These are phyloP conservation scores for Gulo gulo DNA, from an alignment of 2,113 vertebrate genomes.

Conservation along the genomic window DNA sequence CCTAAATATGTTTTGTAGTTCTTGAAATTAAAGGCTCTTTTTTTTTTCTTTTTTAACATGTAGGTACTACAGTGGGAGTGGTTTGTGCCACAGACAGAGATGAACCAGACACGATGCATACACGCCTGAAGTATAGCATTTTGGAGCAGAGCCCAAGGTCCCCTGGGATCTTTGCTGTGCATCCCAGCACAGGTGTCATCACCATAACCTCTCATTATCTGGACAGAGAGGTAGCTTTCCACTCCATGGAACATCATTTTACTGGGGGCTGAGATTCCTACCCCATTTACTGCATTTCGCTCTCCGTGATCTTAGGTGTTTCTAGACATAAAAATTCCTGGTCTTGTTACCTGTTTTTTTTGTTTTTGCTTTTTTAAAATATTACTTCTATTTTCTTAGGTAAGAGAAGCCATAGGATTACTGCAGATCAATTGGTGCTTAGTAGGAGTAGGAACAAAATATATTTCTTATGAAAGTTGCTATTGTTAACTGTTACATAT, in stretches of 20 bases:
- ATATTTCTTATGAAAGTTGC: background rate
- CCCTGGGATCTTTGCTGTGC: conserved; percentile 79
- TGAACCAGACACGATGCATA: conserved; percentile 79
- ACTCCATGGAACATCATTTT: accelerated
- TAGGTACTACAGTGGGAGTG: conserved; percentile 86
- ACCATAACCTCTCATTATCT: conserved; percentile 73
- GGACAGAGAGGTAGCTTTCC: conserved; percentile 90
- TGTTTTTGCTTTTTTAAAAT: background rate
- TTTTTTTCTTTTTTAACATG: background rate
- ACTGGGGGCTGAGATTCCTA: accelerated
- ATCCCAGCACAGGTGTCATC: conserved; percentile 83
- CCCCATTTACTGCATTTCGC: background rate
- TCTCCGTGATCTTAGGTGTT: background rate
- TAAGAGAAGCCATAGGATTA: background rate
- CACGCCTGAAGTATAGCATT: conserved; percentile 85
- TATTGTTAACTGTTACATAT: background rate
- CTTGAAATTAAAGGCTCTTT: background rate
- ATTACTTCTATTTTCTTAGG: background rate
- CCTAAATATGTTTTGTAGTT: background rate
- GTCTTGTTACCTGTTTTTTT: background rate
- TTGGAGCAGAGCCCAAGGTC: conserved; percentile 73
- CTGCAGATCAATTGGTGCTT: background rate
- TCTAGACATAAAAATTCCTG: background rate
- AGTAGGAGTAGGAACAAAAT: background rate
- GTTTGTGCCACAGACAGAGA: conserved; percentile 89